phyloP scores from a whole-genome alignment of 2,797 vertebrate species.

The Chloroceryle amazona region DNA sequence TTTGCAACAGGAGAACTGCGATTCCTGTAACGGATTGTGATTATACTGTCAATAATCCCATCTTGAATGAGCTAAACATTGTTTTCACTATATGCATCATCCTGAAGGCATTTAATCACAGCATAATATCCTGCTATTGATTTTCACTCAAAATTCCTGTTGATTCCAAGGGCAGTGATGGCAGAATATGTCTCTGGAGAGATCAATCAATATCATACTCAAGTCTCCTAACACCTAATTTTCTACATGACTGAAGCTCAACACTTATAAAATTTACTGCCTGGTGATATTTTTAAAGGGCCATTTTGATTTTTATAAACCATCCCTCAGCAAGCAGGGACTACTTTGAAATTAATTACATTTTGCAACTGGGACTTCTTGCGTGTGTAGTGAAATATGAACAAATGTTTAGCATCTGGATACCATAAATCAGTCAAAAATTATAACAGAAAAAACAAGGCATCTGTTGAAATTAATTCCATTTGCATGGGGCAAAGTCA shows the following conservation, averaged over 20 bases:
- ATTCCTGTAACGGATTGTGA: neutral
- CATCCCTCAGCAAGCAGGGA: neutral
- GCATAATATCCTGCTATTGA: neutral
- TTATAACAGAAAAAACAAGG: neutral
- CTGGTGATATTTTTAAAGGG: slow-evolving; percentile 10
- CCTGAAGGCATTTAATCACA: neutral
- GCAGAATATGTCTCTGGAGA: neutral
- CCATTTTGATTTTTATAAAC: slow-evolving; percentile 36
- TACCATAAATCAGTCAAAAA: slow-evolving; percentile 14
- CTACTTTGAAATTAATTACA: neutral
- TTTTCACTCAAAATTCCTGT: neutral
- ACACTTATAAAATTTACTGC: neutral
- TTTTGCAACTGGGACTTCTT: neutral
- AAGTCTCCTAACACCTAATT: neutral
- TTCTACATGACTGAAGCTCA: neutral
- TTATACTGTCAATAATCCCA: neutral
- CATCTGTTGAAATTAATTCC: neutral
- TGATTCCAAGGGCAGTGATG: neutral
- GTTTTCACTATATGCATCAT: neutral
- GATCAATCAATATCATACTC: neutral
- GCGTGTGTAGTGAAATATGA: neutral
- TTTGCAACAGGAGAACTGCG: neutral
- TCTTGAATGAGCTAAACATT: neutral
- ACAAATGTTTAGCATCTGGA: neutral
- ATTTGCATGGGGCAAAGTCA: neutral